A percentile compares a stretch with the other conserved stretches of the same genome.
These are phyloP conservation scores for Tenthredo notha DNA, from an alignment of 2,888 invertebrate species.

Conservation along the genomic window DNA sequence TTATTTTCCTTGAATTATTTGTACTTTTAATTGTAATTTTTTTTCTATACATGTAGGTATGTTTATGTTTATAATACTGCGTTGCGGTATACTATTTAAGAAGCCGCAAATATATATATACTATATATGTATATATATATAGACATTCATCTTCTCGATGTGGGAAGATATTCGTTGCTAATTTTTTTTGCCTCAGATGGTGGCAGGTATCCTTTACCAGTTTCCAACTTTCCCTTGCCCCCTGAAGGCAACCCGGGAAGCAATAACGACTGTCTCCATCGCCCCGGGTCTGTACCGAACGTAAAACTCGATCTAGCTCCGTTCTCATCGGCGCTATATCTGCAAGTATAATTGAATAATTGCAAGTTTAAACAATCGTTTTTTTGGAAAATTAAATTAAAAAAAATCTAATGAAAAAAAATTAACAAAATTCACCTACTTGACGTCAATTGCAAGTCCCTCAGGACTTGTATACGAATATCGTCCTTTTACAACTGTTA, in stretches of 20 bases:
- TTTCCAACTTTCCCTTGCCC: conserved; percentile 58
- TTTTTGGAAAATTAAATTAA: neutral
- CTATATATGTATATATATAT: no score
- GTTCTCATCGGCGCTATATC: conserved; percentile 75
- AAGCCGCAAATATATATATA: no score
- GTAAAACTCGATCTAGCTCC: conserved; percentile 74
- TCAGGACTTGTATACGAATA: conserved; percentile 74
- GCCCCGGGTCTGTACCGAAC: conserved; percentile 66
- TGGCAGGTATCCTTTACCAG: conserved; percentile 40
- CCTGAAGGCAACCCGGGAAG: conserved; percentile 18
- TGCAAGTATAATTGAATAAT: conserved; percentile 56
- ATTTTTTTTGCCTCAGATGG: neutral
- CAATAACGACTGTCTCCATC: conserved; percentile 20
- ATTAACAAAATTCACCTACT: conserved; percentile 65
- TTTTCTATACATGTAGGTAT: no score
- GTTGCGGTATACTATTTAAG: no score
- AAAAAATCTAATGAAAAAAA: neutral
- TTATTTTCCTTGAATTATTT: neutral
- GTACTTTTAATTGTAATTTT: neutral
- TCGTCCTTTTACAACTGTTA: conserved; percentile 71
- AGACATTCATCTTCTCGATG: conserved; percentile 11
- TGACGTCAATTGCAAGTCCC: conserved; percentile 73
- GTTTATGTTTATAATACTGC: no score
- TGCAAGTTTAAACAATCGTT: neutral
- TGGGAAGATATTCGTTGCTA: conserved; percentile 24